Conservation (phyloP, 2,113 vertebrate species). For the Vicugna pacos region DNA sequence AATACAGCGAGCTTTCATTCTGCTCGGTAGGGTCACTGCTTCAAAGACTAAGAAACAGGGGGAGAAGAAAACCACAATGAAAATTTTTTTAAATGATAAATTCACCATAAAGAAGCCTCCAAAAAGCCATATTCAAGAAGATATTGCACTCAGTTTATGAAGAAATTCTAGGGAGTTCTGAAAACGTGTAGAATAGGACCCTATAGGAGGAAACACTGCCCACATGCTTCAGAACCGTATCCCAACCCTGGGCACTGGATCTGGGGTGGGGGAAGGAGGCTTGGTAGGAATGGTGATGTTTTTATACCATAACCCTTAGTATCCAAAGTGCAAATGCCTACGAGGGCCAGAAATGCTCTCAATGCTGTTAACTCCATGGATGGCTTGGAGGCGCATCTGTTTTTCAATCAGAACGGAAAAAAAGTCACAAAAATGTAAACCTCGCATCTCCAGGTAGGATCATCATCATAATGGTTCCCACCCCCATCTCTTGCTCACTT, state of each 20-base stretch:
- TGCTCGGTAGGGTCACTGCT: neutral
- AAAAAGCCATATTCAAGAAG: constrained; percentile 19
- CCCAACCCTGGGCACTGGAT: neutral
- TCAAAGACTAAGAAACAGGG: neutral
- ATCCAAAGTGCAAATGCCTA: neutral
- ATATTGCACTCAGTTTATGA: neutral
- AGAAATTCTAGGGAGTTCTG: neutral
- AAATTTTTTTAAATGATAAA: neutral
- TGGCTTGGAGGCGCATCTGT: neutral
- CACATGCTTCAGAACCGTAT: neutral
- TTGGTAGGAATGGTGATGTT: neutral
- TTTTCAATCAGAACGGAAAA: neutral
- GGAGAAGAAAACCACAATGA: neutral
- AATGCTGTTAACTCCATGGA: neutral
- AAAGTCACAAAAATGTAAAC: neutral
- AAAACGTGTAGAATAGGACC: neutral
- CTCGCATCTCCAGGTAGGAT: neutral
- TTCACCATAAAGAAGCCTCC: neutral
- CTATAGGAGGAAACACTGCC: fast-evolving
- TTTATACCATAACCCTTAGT: fast-evolving
- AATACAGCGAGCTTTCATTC: neutral
- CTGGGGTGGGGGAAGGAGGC: neutral
- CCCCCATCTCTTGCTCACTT: neutral
- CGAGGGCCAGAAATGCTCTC: neutral
- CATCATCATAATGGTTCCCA: neutral